phyloP scores from a whole-genome alignment of 1,140 invertebrate genomes.

The Orius laevigatus region DNA sequence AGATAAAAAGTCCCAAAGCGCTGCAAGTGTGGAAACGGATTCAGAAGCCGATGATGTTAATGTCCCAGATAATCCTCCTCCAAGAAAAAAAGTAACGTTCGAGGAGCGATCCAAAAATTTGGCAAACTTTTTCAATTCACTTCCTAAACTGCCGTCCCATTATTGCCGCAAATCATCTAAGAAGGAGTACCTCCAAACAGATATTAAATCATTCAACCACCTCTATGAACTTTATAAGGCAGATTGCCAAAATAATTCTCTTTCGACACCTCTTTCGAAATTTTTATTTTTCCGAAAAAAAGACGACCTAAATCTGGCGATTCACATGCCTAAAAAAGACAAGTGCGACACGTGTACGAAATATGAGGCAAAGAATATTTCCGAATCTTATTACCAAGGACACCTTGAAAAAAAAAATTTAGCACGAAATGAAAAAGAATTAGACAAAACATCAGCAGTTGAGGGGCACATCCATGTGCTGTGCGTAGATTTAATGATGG shows the following conservation, averaged over 20 bases:
- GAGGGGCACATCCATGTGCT: neutral
- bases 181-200: neutral
- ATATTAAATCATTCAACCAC: neutral
- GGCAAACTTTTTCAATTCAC: too few species aligned
- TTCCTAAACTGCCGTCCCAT: too few species aligned
- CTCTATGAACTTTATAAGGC: neutral
- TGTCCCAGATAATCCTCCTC: too few species aligned
- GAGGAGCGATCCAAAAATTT: neutral
- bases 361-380: slow-evolving; percentile 1
- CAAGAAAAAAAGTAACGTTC: neutral
- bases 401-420: neutral
- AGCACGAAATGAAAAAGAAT: neutral
- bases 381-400: neutral
- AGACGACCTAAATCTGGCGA: slow-evolving; percentile 10
- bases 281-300: neutral
- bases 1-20: neutral
- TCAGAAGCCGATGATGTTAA: neutral
- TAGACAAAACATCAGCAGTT: neutral
- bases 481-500: slow-evolving; percentile 6
- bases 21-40: neutral
- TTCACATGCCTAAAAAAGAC: slow-evolving; percentile 17
- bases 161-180: too few species aligned
- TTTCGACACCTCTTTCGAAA: neutral
- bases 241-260: neutral
- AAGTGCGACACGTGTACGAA: slow-evolving; percentile 15